These are phyloP conservation scores for Ennomos quercinarius DNA, from an alignment of 2,888 invertebrate species.

Conservation along the genomic window DNA sequence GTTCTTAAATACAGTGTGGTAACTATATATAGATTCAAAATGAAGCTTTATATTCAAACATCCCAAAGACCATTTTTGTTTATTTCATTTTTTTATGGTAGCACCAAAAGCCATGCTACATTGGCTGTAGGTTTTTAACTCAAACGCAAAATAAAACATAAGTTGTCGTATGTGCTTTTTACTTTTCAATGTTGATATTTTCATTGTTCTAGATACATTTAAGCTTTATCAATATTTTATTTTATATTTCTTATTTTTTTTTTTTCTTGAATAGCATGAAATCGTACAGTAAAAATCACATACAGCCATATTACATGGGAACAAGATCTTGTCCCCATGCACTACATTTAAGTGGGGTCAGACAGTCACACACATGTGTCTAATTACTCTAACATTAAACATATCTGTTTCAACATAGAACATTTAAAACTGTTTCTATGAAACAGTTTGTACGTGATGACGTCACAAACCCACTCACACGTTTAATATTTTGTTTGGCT, in stretches of 20 bases:
- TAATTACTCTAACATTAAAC: background rate
- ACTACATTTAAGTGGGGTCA: slow-evolving; percentile 30
- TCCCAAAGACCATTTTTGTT: background rate
- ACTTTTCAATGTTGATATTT: background rate
- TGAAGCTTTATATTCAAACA: slow-evolving; percentile 8
- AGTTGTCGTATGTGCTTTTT: slow-evolving; percentile 19
- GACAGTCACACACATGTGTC: slow-evolving; percentile 14
- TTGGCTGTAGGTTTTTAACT: slow-evolving; percentile 14
- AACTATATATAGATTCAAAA: slow-evolving; percentile 10
- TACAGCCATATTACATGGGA: slow-evolving; percentile 3
- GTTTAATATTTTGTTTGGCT: slow-evolving; percentile 21
- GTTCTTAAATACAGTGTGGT: background rate
- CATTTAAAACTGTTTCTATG: slow-evolving; percentile 22
- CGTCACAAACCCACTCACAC: slow-evolving; percentile 40
- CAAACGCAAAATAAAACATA: slow-evolving; percentile 22
- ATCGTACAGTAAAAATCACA: slow-evolving; percentile 18
- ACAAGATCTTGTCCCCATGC: slow-evolving; percentile 8
- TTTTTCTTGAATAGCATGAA: background rate
- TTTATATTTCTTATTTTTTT: no score
- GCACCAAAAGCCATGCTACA: slow-evolving; percentile 61
- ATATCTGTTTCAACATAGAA: slow-evolving; percentile 2
- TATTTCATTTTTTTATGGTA: slow-evolving; percentile 19
- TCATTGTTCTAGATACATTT: no score
- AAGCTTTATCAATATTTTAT: no score
- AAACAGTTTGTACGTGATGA: slow-evolving; percentile 24